These are phyloP conservation scores for Sylvietta virens DNA, from an alignment of 2,113 vertebrate species.

Conservation along the genomic window DNA sequence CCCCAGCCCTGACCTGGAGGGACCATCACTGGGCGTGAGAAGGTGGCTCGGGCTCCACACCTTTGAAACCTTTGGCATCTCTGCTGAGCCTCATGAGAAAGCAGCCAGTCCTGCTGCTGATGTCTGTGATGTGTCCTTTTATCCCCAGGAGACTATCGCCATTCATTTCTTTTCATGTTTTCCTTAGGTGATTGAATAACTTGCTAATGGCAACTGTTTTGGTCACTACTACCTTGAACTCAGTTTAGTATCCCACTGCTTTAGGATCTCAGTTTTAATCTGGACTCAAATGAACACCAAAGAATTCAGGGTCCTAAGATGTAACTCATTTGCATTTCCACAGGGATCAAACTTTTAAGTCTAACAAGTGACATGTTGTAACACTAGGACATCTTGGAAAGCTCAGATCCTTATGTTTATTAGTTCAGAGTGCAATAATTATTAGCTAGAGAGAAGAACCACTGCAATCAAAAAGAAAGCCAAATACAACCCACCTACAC, in stretches of 20 bases:
- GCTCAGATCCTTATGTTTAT: not conserved
- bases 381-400: not conserved
- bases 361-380: not conserved
- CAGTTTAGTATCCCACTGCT: not conserved
- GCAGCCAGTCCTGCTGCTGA: not conserved
- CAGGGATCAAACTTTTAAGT: not conserved
- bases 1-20: conserved; percentile 25
- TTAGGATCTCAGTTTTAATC: not conserved
- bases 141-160: fast-evolving
- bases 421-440: conserved; percentile 11
- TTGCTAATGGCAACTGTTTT: not conserved
- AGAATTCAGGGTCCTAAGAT: not conserved
- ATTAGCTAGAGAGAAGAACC: conserved; percentile 23
- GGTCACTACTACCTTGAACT: not conserved
- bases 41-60: not conserved
- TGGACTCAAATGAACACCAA: not conserved
- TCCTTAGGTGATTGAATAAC: not conserved
- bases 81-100: not conserved
- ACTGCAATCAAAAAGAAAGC: conserved; percentile 22
- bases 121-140: not conserved
- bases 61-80: not conserved
- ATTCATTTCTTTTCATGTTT: not conserved
- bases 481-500: conserved; percentile 41
- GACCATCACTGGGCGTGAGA: not conserved
- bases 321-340: not conserved